Percentiles rank a stretch among this genome's conserved stretches.
Conservation (phyloP, 2,888 invertebrate genomes). For the Drosophila nr. perissopoda region DNA sequence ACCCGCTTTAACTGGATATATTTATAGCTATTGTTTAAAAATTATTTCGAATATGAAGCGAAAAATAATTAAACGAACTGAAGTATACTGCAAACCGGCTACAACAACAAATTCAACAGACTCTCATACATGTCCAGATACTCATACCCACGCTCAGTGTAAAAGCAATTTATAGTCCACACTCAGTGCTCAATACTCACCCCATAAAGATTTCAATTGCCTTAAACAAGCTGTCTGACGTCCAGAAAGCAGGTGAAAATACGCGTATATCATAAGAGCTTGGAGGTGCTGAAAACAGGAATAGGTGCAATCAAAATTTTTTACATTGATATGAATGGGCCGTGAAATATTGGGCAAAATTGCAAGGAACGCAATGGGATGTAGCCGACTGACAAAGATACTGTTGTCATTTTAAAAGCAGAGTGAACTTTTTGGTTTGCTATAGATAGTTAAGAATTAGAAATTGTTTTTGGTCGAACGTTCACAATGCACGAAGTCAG, state of each 20-base stretch:
- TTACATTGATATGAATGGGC: slow-evolving; percentile 9
- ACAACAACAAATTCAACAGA: not conserved
- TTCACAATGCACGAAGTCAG: not conserved
- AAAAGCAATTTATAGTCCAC: slow-evolving; percentile 56
- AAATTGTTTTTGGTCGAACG: not conserved
- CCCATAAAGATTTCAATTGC: slow-evolving; percentile 65
- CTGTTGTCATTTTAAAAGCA: not conserved
- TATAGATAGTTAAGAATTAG: not conserved
- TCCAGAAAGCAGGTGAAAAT: slow-evolving; percentile 45
- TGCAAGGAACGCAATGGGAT: not conserved
- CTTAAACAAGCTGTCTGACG: slow-evolving; percentile 21
- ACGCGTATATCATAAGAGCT: slow-evolving; percentile 49
- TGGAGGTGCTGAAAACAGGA: slow-evolving; percentile 15
- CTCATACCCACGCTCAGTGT: slow-evolving; percentile 48
- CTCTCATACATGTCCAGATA: not conserved
- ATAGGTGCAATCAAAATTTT: not conserved
- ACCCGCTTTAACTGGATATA: slow-evolving; percentile 19
- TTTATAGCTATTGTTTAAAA: slow-evolving; percentile 27
- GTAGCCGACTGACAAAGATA: not conserved
- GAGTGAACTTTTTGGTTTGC: not conserved
- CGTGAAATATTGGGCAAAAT: slow-evolving; percentile 6
- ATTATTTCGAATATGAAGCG: slow-evolving; percentile 32
- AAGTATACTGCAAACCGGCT: slow-evolving; percentile 48
- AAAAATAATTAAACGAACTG: slow-evolving; percentile 52
- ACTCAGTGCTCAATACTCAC: slow-evolving; percentile 35